Conservation (phyloP, 2,113 vertebrate species). For the Cavia aperea region DNA sequence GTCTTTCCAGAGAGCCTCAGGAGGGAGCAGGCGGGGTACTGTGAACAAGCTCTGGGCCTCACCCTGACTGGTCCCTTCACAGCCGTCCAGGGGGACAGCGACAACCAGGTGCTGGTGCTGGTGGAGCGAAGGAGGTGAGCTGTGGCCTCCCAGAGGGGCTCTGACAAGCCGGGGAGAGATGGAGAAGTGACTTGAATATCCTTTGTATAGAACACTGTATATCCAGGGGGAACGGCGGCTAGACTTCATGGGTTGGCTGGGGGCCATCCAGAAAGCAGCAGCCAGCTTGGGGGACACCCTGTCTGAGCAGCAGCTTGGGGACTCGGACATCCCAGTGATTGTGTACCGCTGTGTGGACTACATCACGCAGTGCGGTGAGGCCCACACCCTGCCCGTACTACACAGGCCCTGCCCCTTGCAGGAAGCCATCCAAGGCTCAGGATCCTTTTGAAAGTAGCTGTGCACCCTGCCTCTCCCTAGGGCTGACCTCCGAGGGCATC, state of each 20-base stretch:
- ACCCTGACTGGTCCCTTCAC: conserved; percentile 46
- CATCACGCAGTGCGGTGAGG: conserved; percentile 90
- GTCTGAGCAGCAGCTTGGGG: conserved; percentile 90
- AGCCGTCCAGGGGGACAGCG: conserved; percentile 89
- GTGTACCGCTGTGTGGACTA: conserved; percentile 91
- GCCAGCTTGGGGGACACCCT: conserved; percentile 86
- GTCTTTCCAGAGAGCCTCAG: background rate
- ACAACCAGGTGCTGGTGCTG: conserved; percentile 92
- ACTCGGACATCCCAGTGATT: conserved; percentile 87
- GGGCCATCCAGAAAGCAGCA: conserved; percentile 85
- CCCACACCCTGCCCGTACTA: accelerated
- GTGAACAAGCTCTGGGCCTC: background rate
- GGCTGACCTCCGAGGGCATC: conserved; percentile 91
- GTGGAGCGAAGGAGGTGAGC: conserved; percentile 90
- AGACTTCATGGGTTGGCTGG: conserved; percentile 88
- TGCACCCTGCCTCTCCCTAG: conserved; percentile 63
- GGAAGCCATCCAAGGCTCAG: background rate
- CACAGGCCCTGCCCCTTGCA: no score
- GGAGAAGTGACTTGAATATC: background rate
- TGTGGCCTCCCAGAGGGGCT: background rate
- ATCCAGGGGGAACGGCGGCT: conserved; percentile 89
- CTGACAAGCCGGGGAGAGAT: background rate
- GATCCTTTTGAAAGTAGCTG: background rate
- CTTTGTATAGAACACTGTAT: conserved; percentile 84
- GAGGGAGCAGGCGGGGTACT: conserved; percentile 30